A percentile compares a stretch with the other conserved stretches of the same genome.
These are phyloP conservation scores for Alosa sapidissima DNA, from an alignment of 2,797 vertebrate genomes.

Conservation along the genomic window DNA sequence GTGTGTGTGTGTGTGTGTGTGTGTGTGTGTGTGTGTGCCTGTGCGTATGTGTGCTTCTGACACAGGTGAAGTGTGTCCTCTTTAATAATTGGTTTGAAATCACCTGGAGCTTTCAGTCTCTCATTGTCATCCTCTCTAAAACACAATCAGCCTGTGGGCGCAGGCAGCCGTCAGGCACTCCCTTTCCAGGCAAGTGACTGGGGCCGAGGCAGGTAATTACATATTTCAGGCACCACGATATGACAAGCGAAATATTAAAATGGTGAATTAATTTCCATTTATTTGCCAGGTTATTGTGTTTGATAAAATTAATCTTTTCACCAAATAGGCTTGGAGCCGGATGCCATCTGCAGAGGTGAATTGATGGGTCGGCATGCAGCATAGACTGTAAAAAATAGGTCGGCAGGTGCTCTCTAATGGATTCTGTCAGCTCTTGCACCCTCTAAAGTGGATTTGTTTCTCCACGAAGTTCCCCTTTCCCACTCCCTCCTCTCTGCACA, in stretches of 20 bases:
- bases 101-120: constrained; percentile 33
- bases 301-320: constrained; percentile 56
- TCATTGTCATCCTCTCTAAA: constrained; percentile 38
- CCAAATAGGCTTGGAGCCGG: constrained; percentile 55
- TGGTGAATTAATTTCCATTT: constrained; percentile 61
- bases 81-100: constrained; percentile 43
- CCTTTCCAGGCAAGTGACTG: constrained; percentile 30
- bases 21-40: not conserved
- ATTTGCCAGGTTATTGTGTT: constrained; percentile 58
- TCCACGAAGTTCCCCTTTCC: constrained; percentile 36
- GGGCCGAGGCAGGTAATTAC: constrained; percentile 41
- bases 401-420: constrained; percentile 67
- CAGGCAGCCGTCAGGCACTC: constrained; percentile 9
- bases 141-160: constrained; percentile 27
- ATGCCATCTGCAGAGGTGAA: constrained; percentile 61
- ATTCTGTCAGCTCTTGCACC: constrained; percentile 55
- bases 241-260: constrained; percentile 53
- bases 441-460: constrained; percentile 60
- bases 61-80: constrained; percentile 20
- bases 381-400: constrained; percentile 40
- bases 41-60: constrained; percentile 8
- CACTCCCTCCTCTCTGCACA: constrained; percentile 22
- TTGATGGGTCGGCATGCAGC: constrained; percentile 58
- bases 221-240: constrained; percentile 39
- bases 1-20: not conserved